phyloP scores from a whole-genome alignment of 2,113 vertebrate genomes.

The Orycteropus afer region DNA sequence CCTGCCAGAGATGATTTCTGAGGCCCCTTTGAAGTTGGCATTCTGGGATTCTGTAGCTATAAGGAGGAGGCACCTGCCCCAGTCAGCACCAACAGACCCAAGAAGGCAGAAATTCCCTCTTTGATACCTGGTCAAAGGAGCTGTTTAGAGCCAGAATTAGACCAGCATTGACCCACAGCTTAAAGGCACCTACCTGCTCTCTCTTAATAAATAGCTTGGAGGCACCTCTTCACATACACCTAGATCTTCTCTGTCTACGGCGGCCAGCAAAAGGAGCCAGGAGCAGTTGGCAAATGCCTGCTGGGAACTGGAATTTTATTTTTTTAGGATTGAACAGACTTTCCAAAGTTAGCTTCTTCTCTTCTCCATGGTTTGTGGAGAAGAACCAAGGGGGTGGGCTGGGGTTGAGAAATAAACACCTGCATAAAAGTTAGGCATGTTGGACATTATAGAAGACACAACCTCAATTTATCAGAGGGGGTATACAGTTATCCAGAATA shows the following conservation, averaged over 20 bases:
- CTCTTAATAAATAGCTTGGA: neutral
- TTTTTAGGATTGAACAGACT: neutral
- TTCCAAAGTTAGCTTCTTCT: neutral
- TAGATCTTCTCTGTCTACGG: neutral
- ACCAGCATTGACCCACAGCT: neutral
- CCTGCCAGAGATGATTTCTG: neutral
- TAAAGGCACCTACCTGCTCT: neutral
- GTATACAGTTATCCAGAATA: neutral
- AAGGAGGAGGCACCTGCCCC: neutral
- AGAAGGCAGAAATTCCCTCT: neutral
- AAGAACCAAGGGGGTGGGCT: neutral
- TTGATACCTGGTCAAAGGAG: neutral
- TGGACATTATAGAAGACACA: fast-evolving
- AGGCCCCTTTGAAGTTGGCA: neutral
- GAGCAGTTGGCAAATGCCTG: neutral
- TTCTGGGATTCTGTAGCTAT: neutral
- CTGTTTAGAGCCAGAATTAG: neutral
- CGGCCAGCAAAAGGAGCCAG: neutral
- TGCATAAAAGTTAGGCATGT: fast-evolving
- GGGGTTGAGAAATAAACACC: neutral
- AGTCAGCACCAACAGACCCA: neutral
- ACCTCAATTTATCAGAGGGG: neutral
- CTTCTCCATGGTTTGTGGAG: neutral
- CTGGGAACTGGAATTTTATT: neutral
- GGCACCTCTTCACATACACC: neutral